Base-by-base conservation (phyloP, 2,888 invertebrate species). In the Platycheirus albimanus region DNA sequence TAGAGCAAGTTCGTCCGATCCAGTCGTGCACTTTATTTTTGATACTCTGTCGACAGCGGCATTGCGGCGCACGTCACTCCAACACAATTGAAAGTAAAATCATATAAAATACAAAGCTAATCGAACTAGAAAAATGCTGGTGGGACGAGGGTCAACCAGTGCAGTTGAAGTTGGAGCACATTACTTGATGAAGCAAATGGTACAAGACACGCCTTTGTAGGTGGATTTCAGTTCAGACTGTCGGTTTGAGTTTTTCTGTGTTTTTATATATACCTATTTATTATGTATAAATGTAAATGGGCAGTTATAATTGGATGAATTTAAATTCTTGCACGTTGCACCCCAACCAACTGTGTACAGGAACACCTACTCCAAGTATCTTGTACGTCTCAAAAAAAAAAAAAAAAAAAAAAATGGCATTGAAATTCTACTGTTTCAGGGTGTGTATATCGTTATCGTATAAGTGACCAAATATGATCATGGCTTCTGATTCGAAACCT, bases 341-440 rank as follows among this genome's bases (percentile, higher is more conserved):
- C 58, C 61, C 52, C 30, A n/a, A n/a, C 11, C 43, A 24, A 41
- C 52, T 0, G 1, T 7, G 0, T 20, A 13, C 28, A 61, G 41
- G 41, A 61, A 43, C 13, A 43, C 54, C 54, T 54, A 54, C 36
- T 19, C n/a, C 19, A 54, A 54, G 20, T 36, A 36, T 13, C 19
- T n/a, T 11, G 20, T 64, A 66, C 43, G 5, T 28, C 3, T 36
- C 49, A 33, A 8, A 4, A 20, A 28, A n/a, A n/a, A n/a, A n/a
- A n/a, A n/a, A n/a, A n/a, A n/a, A n/a, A n/a, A n/a, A n/a, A n/a
- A 79, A 56, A 67, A 3, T 54, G 74, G 51, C 78, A 79, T 67
- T 79, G 78, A 79, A 74, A 67, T 66, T 72, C 61, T 74, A 28
- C 15, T 41, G 33, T 64, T 56, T 71, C 72, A 79, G 78, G 71